Base-by-base conservation (phyloP, 2,797 vertebrate genomes). In the Steatocranus sp. region DNA sequence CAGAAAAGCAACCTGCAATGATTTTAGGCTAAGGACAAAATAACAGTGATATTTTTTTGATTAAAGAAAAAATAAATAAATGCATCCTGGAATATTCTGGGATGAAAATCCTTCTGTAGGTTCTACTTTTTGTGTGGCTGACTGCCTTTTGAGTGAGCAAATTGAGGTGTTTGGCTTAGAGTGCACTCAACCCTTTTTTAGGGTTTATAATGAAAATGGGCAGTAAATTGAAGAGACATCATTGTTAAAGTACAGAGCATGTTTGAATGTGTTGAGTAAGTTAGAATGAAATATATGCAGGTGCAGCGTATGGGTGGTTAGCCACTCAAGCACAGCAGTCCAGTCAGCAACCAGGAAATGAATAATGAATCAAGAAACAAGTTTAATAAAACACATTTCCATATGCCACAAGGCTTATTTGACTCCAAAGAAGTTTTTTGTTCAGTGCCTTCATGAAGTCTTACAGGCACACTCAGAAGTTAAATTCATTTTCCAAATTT, bases 291-390 rank as follows among this genome's bases (percentile, higher is more conserved):
- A 88, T 81, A 51, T 66, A 76, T 78, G 81, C 63, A 49, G 41
- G 58, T 83, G 68, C 34, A 38, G 25, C 18, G n/a, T 78, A 46
- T n/a, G 80, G 85, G 78, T 85, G 88, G 81, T 86, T 84, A 74
- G 63, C 83, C 76, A 78, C 8, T 30, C 70, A 56, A 50, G 77
- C 85, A 82, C 79, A 81, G 36, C 32, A 7, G 68, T 82, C 80
- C 54, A 89, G 61, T 86, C 87, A 89, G 87, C 83, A 80, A 83
- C 68, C 63, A 84, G 77, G 74, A 54, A 73, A 85, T 87, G 54
- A 92, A 92, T 88, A 90, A 92, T 90, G 83, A 89, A 90, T 87
- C 54, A 82, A 82, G 78, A 54, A 82, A 74, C 48, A 75, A n/a
- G 34, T 80, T 86, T 84, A 87, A 89, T 78, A 88, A 89, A 83